Evolutionary conservation across 2,888 invertebrate genomes (phyloP).

Genomic region (Philonicus albiceps): DNA sequence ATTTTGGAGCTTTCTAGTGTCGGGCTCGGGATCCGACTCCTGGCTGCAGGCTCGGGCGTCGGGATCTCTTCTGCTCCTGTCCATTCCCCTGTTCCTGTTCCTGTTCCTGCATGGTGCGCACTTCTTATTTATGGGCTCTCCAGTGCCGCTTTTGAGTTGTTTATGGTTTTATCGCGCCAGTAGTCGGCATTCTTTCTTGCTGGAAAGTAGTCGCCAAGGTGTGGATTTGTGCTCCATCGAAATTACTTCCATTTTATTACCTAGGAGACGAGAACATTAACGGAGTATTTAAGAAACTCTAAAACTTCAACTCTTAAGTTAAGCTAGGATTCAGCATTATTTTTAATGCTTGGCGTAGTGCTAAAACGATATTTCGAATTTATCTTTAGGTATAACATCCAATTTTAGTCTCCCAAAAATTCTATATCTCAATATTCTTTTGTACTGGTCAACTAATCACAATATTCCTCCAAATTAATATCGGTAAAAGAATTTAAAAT

Average conservation of each 20-base stretch:
- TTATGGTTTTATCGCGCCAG: not conserved
- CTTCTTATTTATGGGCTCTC: not conserved
- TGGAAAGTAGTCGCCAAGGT: not conserved
- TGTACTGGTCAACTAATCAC: too few relatives aligned
- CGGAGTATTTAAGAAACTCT: not conserved
- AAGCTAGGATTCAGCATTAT: not conserved
- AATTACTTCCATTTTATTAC: not conserved
- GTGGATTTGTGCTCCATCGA: not conserved
- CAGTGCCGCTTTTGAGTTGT: not conserved
- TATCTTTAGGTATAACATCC: too few relatives aligned
- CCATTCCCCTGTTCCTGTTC: not conserved
- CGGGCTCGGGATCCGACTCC: not conserved
- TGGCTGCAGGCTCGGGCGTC: not conserved
- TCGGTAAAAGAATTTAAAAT: too few relatives aligned
- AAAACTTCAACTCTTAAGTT: not conserved
- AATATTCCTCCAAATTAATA: too few relatives aligned
- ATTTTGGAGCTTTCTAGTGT: slow-evolving; percentile 26
- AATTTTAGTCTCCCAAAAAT: too few relatives aligned
- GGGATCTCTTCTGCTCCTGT: not conserved
- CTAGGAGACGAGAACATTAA: not conserved
- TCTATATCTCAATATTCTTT: too few relatives aligned
- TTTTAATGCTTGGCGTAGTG: not conserved
- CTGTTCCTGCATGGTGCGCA: not conserved
- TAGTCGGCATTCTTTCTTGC: not conserved
- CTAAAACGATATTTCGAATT: not conserved